Base-by-base conservation (phyloP, 2,888 invertebrate genomes). In the Macroteleia sp. region DNA sequence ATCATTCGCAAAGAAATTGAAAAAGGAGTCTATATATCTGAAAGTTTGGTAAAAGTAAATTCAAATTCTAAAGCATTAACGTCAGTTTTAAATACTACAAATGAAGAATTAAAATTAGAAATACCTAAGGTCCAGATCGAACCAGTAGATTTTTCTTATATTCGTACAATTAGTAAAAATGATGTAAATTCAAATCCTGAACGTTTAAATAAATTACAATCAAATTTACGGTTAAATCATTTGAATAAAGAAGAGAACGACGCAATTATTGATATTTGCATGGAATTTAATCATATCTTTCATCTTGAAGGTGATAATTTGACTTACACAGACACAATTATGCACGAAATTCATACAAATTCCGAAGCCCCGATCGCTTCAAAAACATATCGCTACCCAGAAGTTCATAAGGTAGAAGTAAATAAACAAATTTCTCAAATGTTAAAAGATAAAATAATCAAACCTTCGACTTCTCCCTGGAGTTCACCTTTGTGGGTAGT, bases 401-500 rank as follows among this genome's bases (percentile, higher is more conserved):
- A 46, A 4, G 22, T 44, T 44, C 22, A 44, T 22, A 44, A 44
- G 52, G 20, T n/a, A n/a, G n/a, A n/a, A n/a, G n/a, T n/a, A n/a
- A n/a, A n/a, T n/a, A n/a, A n/a, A n/a, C n/a, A n/a, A n/a, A n/a
- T n/a, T n/a, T n/a, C n/a, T n/a, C 42, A 16, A 69, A 75, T 16
- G 62, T 83, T 9, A 50, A 69, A 2, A 75, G 59, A 82, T 12
- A 82, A 81, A n/a, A 76, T 86, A 5, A 83, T 86, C 9, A 52
- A 79, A 56, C 83, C 80, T 3, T 87, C 86, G 1, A 74, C 59
- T 2, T 85, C 84, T 17, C 89, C 90, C 0, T 92, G 87, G 87
- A 79, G 85, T 3, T 81, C 86, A 1, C 90, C 89, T 0, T 81
- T 90, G 3, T 87, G 90, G 1, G 44, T 91, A 0, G 89, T 89